Base-by-base conservation (phyloP, 1,140 invertebrate species). In the Apolygus lucorum region DNA sequence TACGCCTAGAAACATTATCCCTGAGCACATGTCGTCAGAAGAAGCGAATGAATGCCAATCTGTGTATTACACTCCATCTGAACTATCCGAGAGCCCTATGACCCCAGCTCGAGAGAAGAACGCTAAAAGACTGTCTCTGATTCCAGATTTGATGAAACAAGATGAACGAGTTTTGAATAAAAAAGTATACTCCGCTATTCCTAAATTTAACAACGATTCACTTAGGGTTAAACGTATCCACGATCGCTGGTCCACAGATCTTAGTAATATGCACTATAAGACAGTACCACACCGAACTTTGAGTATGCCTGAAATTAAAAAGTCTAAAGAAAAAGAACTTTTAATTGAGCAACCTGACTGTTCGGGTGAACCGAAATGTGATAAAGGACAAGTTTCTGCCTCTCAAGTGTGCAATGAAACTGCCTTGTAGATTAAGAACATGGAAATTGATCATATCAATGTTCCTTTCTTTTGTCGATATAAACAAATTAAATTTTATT, bases 51-150 rank as follows among this genome's bases (percentile, higher is more conserved):
- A 68, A 24, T 85, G 82, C 74, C 79, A 86, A 72, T 88, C 87
- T 21, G 83, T 91, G 14, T 92, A 91, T 75, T 92, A 91, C 78
- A 91, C 90, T 22, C 90, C 90, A 8, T 89, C 88, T 2, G 89
- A 90, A 76, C 75, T 81, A 11, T 82, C 81, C 0, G 68, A 73
- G 24, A 68, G 70, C 62, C 73, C 70, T 14, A 65, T 54, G 52
- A 71, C 42, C 26, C 74, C 73, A n/a, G 63, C 62, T 13, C 62
- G 68, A 64, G 49, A 65, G 14, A 52, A 29, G n/a, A 8, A 22
- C 1, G 68, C 69, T 14, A 64, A 29, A 13, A 70, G 28, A 26
- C 27, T 70, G 4, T 70, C 66, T 22, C 66, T 52, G 2, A n/a
- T 69, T 24, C 25, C 25, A 25, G 24, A 25, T 27, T 34, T 27